Conservation (phyloP, 2,113 vertebrate species). For the Colossoma macropomum region DNA sequence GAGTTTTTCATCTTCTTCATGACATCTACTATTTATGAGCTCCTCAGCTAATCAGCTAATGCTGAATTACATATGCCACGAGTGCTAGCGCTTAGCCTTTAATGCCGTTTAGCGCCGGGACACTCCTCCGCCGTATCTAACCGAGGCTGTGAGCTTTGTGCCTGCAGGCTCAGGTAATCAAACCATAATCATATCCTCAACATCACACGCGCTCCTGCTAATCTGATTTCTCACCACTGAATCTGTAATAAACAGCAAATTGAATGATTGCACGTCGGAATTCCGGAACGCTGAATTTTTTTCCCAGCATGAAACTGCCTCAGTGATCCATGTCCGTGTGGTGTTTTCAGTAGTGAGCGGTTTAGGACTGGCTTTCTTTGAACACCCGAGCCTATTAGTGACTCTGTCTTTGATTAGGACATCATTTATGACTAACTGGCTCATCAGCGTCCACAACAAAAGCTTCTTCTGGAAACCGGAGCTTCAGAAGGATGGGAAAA, state of each 20-base stretch:
- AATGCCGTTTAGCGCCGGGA: not conserved
- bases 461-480: not conserved
- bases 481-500: no score
- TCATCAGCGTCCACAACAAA: not conserved
- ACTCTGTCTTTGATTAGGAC: not conserved
- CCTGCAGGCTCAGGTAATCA: not conserved
- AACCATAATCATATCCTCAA: not conserved
- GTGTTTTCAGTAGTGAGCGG: not conserved
- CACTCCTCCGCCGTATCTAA: not conserved
- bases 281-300: not conserved
- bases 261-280: not conserved
- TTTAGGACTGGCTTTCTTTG: not conserved
- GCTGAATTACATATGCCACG: not conserved
- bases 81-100: not conserved
- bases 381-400: not conserved
- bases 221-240: not conserved
- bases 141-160: not conserved
- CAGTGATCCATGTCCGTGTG: not conserved
- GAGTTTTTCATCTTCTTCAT: conserved; percentile 5
- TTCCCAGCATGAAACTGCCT: not conserved
- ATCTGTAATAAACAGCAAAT: not conserved
- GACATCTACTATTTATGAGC: not conserved
- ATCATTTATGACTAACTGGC: not conserved
- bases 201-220: not conserved
- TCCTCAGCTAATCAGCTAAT: not conserved